Evolutionary conservation across 2,113 vertebrate species (phyloP).

Genomic region (Corythoichthys intestinalis): DNA sequence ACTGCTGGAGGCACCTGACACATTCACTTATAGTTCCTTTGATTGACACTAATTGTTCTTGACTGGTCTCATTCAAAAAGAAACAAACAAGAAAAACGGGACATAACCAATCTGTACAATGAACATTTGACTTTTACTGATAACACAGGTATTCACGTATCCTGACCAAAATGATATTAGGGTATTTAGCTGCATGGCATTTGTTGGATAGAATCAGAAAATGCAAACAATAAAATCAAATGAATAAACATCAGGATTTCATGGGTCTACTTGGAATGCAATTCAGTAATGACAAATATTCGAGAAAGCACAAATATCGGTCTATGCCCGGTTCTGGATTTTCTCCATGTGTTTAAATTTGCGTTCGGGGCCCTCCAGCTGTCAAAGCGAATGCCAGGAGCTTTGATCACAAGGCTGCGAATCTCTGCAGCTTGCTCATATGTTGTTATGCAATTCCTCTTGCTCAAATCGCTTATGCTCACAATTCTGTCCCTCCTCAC

Average conservation of each 20-base stretch:
- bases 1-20: constrained; percentile 18
- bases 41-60: constrained; percentile 16
- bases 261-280: not conserved
- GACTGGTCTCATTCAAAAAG: constrained; percentile 17
- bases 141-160: not conserved
- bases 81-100: constrained; percentile 5
- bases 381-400: constrained; percentile 5
- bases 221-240: too few relatives aligned
- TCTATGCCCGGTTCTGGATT: not conserved
- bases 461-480: constrained; percentile 2
- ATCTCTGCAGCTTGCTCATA: constrained; percentile 3
- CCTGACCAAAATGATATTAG: not conserved
- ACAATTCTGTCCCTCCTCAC: constrained; percentile 2
- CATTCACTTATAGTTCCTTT: constrained; percentile 1
- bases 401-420: constrained; percentile 6
- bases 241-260: not conserved
- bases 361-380: not conserved
- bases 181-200: too few relatives aligned
- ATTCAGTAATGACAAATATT: not conserved
- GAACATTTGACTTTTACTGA: constrained; percentile 1
- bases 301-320: not conserved
- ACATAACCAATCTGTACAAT: not conserved
- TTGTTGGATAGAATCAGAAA: too few relatives aligned
- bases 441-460: constrained; percentile 7
- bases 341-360: not conserved